Conservation (phyloP, 2,888 invertebrate genomes). For the Dryobota labecula region DNA sequence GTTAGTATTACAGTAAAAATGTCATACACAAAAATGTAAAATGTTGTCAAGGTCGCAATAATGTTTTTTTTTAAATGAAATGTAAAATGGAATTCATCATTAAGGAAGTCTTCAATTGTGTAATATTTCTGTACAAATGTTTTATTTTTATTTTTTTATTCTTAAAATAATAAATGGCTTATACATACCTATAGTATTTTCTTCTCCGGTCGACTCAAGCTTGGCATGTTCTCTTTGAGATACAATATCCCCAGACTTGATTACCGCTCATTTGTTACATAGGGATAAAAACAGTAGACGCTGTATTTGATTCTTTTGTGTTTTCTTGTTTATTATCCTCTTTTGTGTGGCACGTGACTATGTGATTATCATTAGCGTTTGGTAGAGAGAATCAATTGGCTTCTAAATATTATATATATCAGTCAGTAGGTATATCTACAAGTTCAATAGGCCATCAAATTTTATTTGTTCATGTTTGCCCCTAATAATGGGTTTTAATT, state of each 20-base stretch:
- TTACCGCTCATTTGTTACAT: constrained; percentile 55
- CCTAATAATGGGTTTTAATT: not conserved
- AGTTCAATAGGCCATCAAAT: constrained; percentile 13
- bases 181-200: too few species aligned
- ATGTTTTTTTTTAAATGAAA: too few species aligned
- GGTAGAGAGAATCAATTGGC: constrained; percentile 36
- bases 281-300: constrained; percentile 47
- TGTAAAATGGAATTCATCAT: too few species aligned
- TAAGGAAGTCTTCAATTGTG: too few species aligned
- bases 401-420: constrained; percentile 8
- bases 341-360: constrained; percentile 41
- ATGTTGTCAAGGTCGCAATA: too few species aligned
- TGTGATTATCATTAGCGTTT: constrained; percentile 47
- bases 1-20: too few species aligned
- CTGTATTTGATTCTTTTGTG: constrained; percentile 41
- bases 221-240: constrained; percentile 34
- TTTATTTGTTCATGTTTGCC: constrained; percentile 15
- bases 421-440: not conserved
- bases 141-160: too few species aligned
- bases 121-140: too few species aligned
- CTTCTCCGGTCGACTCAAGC: not conserved
- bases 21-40: too few species aligned
- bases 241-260: constrained; percentile 47
- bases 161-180: too few species aligned
- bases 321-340: constrained; percentile 42